phyloP scores from a whole-genome alignment of 1,140 invertebrate genomes.

The Sesamia nonagrioides region DNA sequence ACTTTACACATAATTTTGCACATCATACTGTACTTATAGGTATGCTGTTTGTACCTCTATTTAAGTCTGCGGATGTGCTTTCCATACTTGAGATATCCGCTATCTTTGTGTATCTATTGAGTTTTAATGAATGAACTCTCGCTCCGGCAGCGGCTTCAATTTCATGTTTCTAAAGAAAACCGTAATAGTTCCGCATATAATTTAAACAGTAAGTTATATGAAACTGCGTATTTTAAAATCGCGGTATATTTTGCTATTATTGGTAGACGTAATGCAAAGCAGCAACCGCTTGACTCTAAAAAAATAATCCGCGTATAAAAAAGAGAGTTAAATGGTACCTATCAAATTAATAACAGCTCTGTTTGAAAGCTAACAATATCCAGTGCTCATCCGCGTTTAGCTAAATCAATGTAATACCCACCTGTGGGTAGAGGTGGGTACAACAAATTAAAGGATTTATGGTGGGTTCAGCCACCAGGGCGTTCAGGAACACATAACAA shows the following conservation, averaged over 20 bases:
- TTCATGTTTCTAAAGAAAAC: not conserved
- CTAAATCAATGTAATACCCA: no score
- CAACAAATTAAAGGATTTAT: not conserved
- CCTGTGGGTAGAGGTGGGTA: no score
- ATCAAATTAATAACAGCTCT: no score
- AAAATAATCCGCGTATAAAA: no score
- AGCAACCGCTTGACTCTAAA: no score
- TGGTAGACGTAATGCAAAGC: no score
- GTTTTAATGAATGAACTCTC: slow-evolving; percentile 26
- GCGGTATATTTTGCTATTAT: no score
- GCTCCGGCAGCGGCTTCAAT: not conserved
- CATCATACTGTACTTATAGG: slow-evolving; percentile 38
- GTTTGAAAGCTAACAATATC: not conserved
- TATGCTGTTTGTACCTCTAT: slow-evolving; percentile 52
- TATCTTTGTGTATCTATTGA: slow-evolving; percentile 38
- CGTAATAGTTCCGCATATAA: no score
- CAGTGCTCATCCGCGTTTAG: no score
- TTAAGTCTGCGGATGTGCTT: slow-evolving; percentile 68
- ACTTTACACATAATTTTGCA: slow-evolving; percentile 61
- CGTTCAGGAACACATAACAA: not conserved
- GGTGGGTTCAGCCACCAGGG: not conserved
- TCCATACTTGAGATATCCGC: slow-evolving; percentile 61
- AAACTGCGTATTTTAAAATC: no score
- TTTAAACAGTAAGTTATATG: no score
- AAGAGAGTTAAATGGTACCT: no score